Conservation (phyloP, 2,113 vertebrate genomes). For the Serinus canaria region DNA sequence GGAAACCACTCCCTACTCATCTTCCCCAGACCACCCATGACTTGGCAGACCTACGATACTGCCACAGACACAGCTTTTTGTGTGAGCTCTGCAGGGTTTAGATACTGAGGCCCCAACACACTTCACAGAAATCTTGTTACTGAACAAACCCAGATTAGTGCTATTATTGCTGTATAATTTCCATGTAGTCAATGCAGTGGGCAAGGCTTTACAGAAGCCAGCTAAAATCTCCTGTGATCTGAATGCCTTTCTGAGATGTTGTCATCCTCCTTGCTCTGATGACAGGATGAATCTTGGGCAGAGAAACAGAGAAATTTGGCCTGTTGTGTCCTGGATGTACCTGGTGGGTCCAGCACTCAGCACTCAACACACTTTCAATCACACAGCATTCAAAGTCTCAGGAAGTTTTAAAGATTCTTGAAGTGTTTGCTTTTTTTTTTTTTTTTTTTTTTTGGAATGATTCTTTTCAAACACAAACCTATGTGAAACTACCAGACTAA, state of each 20-base stretch:
- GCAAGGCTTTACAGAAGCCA: not conserved
- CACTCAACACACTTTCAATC: not conserved
- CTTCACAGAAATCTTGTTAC: not conserved
- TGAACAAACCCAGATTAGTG: not conserved
- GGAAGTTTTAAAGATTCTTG: not conserved
- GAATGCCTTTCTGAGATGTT: not conserved
- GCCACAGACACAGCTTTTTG: not conserved
- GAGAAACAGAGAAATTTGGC: not conserved
- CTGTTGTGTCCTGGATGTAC: not conserved
- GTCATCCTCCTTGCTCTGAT: not conserved
- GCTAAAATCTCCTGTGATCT: not conserved
- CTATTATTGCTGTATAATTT: not conserved
- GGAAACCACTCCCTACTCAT: not conserved
- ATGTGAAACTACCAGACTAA: not conserved
- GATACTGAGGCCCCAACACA: not conserved
- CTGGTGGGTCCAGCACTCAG: not conserved
- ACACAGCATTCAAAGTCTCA: not conserved
- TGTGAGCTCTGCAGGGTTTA: not conserved
- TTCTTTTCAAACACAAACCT: not conserved
- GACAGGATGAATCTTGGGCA: not conserved
- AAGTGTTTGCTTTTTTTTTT: not conserved
- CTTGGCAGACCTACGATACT: not conserved
- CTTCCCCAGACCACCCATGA: not conserved
- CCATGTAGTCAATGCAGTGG: not conserved
- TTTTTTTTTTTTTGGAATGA: not conserved